Evolutionary conservation across 2,113 vertebrate species (phyloP).

Genomic region (Chascanopsetta lugubris): DNA sequence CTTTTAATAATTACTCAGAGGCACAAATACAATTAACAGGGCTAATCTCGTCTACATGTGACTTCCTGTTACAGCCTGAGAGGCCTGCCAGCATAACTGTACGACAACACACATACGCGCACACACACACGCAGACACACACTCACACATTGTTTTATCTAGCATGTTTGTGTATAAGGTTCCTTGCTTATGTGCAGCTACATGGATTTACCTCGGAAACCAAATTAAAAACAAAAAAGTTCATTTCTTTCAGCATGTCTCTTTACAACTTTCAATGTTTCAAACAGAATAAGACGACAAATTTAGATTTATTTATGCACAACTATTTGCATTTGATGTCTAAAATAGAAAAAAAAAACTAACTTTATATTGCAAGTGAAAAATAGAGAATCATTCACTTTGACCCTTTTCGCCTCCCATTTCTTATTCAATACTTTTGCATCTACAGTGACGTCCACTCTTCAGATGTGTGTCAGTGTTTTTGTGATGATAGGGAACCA

Average conservation of each 20-base stretch:
- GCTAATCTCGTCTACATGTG: conserved; percentile 64
- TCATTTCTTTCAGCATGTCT: conserved; percentile 40
- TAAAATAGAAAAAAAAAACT: conserved; percentile 37
- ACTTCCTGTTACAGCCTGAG: conserved; percentile 49
- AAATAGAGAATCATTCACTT: conserved; percentile 15
- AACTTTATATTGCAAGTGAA: conserved; percentile 4
- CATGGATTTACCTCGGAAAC: conserved; percentile 50
- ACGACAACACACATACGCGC: conserved; percentile 49
- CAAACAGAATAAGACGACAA: conserved; percentile 34
- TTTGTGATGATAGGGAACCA: conserved; percentile 21
- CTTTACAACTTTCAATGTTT: conserved; percentile 26
- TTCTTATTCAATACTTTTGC: conserved; percentile 2
- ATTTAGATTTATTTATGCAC: conserved; percentile 22
- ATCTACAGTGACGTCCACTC: conserved; percentile 9
- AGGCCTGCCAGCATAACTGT: conserved; percentile 18
- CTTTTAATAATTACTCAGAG: conserved; percentile 79
- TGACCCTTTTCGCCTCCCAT: background rate
- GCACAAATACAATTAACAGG: conserved; percentile 77
- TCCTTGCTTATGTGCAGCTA: conserved; percentile 19
- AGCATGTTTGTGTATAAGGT: conserved; percentile 15
- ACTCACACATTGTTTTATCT: conserved; percentile 2
- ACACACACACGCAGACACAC: conserved; percentile 2
- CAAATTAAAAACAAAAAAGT: conserved; percentile 36
- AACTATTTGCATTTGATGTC: conserved; percentile 23
- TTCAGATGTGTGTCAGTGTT: conserved; percentile 5